phyloP scores from a whole-genome alignment of 2,888 invertebrate genomes.

The Oscheius onirici region DNA sequence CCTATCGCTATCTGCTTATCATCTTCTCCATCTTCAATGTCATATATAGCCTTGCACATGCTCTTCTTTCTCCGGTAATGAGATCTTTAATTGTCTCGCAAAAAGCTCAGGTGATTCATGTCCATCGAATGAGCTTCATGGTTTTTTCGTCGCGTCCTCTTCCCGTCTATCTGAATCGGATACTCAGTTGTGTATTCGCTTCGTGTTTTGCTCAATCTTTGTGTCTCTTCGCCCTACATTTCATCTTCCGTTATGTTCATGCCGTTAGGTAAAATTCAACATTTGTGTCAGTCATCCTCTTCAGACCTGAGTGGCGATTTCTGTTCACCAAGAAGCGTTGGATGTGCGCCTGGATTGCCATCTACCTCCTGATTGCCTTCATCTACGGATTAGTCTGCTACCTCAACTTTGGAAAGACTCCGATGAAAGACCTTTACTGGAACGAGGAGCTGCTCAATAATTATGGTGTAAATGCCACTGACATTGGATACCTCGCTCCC shows the following conservation, averaged over 20 bases:
- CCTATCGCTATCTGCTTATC: constrained; percentile 13
- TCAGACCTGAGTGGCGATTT: neutral
- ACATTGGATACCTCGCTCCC: neutral
- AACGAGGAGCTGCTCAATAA: neutral
- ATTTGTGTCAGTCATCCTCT: neutral
- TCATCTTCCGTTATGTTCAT: neutral
- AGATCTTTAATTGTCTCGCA: neutral
- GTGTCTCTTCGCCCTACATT: constrained; percentile 17
- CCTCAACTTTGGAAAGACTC: neutral
- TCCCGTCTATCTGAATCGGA: neutral
- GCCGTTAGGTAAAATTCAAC: neutral
- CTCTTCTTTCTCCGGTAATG: neutral
- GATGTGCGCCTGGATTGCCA: neutral
- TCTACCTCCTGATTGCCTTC: neutral
- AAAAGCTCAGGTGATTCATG: constrained; percentile 11
- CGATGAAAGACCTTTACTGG: neutral
- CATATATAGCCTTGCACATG: constrained; percentile 11
- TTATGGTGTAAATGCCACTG: neutral
- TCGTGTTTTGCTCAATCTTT: constrained; percentile 23
- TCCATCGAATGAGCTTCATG: constrained; percentile 13
- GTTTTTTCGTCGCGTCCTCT: constrained; percentile 1
- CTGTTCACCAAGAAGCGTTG: neutral
- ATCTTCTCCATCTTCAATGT: constrained; percentile 16
- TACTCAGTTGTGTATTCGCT: neutral
- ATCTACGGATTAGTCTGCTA: neutral